phyloP scores from a whole-genome alignment of 2,113 vertebrate species.

The Gasterosteus aculeatus region DNA sequence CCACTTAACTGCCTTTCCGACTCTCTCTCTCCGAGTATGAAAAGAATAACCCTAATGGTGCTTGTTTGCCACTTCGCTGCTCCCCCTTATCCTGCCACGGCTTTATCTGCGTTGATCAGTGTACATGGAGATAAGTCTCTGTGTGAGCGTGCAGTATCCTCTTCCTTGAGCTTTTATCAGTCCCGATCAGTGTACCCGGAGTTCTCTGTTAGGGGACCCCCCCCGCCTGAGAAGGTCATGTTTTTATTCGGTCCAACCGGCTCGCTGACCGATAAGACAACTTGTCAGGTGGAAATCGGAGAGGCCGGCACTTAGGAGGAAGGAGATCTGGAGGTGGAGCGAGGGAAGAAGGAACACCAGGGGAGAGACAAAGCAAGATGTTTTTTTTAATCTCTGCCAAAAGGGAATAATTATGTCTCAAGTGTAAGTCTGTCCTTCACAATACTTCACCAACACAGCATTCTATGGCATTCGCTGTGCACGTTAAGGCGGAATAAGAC shows the following conservation, averaged over 20 bases:
- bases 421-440: neutral
- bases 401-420: neutral
- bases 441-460: neutral
- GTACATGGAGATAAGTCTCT: conserved; percentile 80
- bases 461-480: neutral
- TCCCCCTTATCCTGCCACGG: conserved; percentile 81
- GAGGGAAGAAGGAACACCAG: conserved; percentile 21
- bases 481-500: neutral
- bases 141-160: conserved; percentile 68
- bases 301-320: conserved; percentile 62
- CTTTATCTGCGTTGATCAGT: conserved; percentile 80
- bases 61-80: conserved; percentile 89
- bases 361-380: conserved; percentile 5
- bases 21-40: conserved; percentile 82
- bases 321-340: conserved; percentile 40
- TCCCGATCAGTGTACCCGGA: conserved; percentile 75
- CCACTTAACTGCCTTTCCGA: conserved; percentile 65
- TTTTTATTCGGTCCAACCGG: conserved; percentile 85
- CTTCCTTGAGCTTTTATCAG: conserved; percentile 74
- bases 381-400: conserved; percentile 19
- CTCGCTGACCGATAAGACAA: conserved; percentile 82
- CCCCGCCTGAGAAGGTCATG: conserved; percentile 78
- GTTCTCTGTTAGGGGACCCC: conserved; percentile 78
- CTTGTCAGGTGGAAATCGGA: conserved; percentile 86
- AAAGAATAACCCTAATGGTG: conserved; percentile 92